Conservation (phyloP, 2,888 invertebrate genomes). For the Alsophila aescularia region DNA sequence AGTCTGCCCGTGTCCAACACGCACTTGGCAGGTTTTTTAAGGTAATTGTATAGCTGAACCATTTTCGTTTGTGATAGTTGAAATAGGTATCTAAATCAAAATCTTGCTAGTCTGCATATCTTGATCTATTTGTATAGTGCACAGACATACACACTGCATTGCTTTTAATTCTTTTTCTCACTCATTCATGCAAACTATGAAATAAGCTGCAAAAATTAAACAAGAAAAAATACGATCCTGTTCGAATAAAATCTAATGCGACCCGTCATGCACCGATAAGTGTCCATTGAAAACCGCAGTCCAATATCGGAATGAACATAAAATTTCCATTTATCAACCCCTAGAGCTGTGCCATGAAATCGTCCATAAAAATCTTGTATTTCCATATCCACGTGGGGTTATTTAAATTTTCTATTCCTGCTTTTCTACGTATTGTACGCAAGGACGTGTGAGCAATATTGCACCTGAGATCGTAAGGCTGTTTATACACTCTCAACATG, state of each 20-base stretch:
- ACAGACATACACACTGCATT: too few species aligned
- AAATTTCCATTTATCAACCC: conserved; percentile 10
- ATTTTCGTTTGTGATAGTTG: too few species aligned
- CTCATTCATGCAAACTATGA: neutral
- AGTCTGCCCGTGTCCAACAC: too few species aligned
- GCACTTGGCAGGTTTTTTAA: too few species aligned
- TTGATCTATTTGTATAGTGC: too few species aligned
- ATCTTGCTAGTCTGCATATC: too few species aligned
- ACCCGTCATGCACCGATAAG: conserved; percentile 1
- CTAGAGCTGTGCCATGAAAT: conserved; percentile 3
- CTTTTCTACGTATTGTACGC: conserved; percentile 33
- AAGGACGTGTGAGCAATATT: conserved; percentile 55
- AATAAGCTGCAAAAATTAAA: neutral
- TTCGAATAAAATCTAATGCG: conserved; percentile 1
- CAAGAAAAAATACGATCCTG: neutral
- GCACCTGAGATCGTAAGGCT: conserved; percentile 56
- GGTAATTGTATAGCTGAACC: too few species aligned
- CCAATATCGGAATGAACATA: conserved; percentile 9
- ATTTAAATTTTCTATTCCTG: conserved; percentile 10
- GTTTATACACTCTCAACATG: neutral
- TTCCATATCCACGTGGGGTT: conserved; percentile 15
- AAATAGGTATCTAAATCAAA: too few species aligned
- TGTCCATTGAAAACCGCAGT: conserved; percentile 7
- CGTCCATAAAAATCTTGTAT: conserved; percentile 27
- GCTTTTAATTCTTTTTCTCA: too few species aligned